Evolutionary conservation across 2,797 vertebrate genomes (phyloP), one percentile per base, ranked within the genome.

Genomic region (Sphaeramia orbicularis): DNA sequence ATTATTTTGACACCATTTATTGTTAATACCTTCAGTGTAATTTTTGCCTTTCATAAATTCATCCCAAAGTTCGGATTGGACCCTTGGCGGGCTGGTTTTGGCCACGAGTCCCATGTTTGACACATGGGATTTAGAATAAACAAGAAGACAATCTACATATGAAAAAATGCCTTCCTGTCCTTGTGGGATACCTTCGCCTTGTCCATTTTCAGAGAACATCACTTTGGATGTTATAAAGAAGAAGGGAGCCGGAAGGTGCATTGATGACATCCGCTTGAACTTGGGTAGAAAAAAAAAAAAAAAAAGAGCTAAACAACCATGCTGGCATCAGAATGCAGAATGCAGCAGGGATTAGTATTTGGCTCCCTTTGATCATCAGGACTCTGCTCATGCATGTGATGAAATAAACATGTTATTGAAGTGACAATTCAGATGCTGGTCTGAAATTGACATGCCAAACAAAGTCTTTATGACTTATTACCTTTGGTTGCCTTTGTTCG

Each of bases 101-200:
- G 24, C 6, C 24, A 27, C 5, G 24, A 6, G 24, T 24, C 6
- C 5, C 24, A 27, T 27, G 24, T 27, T 27, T 27, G 24, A 27
- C 24, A 27, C 24, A 24, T 3, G 1, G 27, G 24, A 67, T 75
- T 40, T 45, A n/a, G 48, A 15, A 64, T 81, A 71, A 91, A 85
- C 74, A 84, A 72, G 54, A 72, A 37, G 38, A 7, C 4, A 59
- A 88, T 90, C 67, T 87, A 7, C 85, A 86, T 90, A 83, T 85
- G 67, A 91, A 90, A 88, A 76, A 42, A 21, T 37, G 15, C 44
- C 10, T 2, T 4, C 13, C 14, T 14, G 38, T 71, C 73, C 54
- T 58, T 38, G 45, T 35, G 80, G 83, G 78, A 84, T 62, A 27
- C 65, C 56, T 75, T 50, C 37, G 58, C 56, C 47, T 27, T 9